Evolutionary conservation across 1,140 invertebrate genomes (phyloP).

Genomic region (Asobara japonica): DNA sequence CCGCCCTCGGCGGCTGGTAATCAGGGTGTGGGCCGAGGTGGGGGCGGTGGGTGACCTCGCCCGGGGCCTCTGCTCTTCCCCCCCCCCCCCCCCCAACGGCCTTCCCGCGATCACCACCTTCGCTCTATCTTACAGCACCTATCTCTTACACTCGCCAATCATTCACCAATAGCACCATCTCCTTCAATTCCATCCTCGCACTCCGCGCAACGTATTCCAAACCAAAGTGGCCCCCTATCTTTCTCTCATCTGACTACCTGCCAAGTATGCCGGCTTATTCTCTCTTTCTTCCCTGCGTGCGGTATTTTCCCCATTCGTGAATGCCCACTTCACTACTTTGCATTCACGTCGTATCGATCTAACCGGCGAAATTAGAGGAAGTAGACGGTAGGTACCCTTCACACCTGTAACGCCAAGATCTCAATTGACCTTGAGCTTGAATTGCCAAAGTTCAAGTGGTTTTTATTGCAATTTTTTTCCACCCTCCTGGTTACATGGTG

Average conservation of each 20-base stretch:
- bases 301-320: constrained; percentile 38
- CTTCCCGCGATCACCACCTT: constrained; percentile 28
- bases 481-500: neutral
- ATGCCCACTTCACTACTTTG: constrained; percentile 46
- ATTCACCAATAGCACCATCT: constrained; percentile 28
- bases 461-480: neutral
- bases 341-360: constrained; percentile 44
- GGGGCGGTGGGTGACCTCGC: constrained; percentile 65
- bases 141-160: constrained; percentile 12
- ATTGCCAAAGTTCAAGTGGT: neutral
- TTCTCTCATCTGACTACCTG: constrained; percentile 37
- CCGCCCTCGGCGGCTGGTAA: constrained; percentile 64
- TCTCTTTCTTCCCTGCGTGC: constrained; percentile 12
- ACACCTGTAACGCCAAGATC: constrained; percentile 26
- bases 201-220: constrained; percentile 10
- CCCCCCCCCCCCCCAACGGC: constrained; percentile 49
- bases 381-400: constrained; percentile 33
- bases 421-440: constrained; percentile 11
- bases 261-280: constrained; percentile 24
- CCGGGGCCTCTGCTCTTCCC: constrained; percentile 58
- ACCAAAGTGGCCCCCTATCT: neutral
- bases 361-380: constrained; percentile 41
- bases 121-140: constrained; percentile 30
- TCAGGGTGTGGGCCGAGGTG: constrained; percentile 54
- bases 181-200: constrained; percentile 14